A percentile compares a stretch with the other conserved stretches of the same genome.
These are phyloP conservation scores for Phortica okadai DNA, from an alignment of 2,888 invertebrate species.

Conservation along the genomic window DNA sequence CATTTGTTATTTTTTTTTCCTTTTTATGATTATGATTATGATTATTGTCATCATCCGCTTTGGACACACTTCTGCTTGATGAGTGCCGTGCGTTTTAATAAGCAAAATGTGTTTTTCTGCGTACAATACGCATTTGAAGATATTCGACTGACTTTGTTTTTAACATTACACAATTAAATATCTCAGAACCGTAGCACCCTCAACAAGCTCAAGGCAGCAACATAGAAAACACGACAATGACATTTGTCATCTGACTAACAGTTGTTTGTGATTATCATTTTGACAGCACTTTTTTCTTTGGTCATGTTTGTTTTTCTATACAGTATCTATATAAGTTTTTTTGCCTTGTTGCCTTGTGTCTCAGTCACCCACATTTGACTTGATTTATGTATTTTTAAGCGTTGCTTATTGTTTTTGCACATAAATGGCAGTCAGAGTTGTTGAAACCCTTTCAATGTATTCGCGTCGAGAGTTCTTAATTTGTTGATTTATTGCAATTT, in stretches of 20 bases:
- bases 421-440: constrained; percentile 51
- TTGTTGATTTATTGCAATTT: constrained; percentile 65
- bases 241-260: constrained; percentile 71
- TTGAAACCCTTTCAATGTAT: not conserved
- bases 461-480: constrained; percentile 50
- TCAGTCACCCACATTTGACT: constrained; percentile 27
- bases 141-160: constrained; percentile 40
- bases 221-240: constrained; percentile 38
- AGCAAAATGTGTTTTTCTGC: constrained; percentile 71
- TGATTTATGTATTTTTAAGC: constrained; percentile 74
- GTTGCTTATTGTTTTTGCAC: constrained; percentile 73
- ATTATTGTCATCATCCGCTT: constrained; percentile 65
- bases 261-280: constrained; percentile 74
- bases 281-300: constrained; percentile 58
- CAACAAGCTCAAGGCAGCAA: not conserved
- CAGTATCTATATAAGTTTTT: constrained; percentile 11
- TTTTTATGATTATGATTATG: constrained; percentile 57
- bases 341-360: constrained; percentile 52
- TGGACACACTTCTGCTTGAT: constrained; percentile 30
- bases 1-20: constrained; percentile 49
- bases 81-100: constrained; percentile 50
- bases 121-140: constrained; percentile 28
- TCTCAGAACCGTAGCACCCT: not conserved
- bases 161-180: too few species aligned
- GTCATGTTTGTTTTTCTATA: constrained; percentile 26